Percentiles rank a stretch among this genome's conserved stretches.
Evolutionary conservation across 2,888 invertebrate species (phyloP).

Genomic region (Aphodius sticticus): DNA sequence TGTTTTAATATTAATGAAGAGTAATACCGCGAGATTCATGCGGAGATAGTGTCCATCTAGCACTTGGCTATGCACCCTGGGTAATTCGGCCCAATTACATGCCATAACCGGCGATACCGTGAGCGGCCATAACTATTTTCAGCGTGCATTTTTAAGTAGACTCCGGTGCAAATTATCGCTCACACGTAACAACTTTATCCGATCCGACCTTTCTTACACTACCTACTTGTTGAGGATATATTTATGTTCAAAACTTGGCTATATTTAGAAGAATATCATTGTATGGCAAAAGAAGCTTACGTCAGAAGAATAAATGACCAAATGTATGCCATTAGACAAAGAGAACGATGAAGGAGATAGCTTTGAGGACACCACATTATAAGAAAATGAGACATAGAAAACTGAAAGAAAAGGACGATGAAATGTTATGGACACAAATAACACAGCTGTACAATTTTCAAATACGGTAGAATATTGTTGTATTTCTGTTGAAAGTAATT

Average conservation of each 20-base stretch:
- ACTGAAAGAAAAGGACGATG: no score
- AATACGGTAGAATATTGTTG: no score
- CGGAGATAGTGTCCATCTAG: constrained; percentile 35
- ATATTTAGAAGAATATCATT: no score
- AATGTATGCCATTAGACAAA: no score
- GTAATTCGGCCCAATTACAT: constrained; percentile 36
- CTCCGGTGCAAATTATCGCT: constrained; percentile 31
- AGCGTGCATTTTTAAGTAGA: constrained; percentile 35
- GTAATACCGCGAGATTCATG: constrained; percentile 32
- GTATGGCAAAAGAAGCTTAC: no score
- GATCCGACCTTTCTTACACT: not conserved
- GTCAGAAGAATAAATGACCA: no score
- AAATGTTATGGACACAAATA: no score
- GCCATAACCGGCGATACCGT: constrained; percentile 31
- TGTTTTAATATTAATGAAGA: constrained; percentile 37
- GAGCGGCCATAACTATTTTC: constrained; percentile 31
- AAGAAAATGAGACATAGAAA: no score
- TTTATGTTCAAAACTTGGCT: not conserved
- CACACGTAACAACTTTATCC: constrained; percentile 36
- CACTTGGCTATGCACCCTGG: constrained; percentile 28
- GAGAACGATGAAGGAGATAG: no score
- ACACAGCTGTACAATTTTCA: no score
- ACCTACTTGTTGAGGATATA: not conserved
- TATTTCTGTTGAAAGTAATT: no score
- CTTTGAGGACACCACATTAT: no score